Conservation (phyloP, 2,888 invertebrate genomes). For the Drosophila subsilvestris region DNA sequence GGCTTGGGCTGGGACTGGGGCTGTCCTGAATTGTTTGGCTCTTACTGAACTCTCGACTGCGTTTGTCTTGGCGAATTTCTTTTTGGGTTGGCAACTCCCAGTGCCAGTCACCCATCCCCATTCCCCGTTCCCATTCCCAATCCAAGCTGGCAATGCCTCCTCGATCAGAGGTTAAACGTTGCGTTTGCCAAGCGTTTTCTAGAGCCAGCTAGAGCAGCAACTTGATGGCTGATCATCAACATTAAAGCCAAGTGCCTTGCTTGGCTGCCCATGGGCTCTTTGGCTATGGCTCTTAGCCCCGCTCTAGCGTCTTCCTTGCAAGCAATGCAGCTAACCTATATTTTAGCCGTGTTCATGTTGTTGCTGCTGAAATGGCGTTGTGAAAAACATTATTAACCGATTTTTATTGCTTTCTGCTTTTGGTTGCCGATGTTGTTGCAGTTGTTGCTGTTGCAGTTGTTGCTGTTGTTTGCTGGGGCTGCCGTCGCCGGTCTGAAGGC, state of each 20-base stretch:
- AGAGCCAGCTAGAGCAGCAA: slow-evolving; percentile 20
- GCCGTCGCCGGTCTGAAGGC: slow-evolving; percentile 52
- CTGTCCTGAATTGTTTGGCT: too few species aligned
- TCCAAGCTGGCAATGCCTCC: slow-evolving; percentile 54
- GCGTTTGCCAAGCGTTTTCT: slow-evolving; percentile 50
- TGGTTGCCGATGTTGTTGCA: slow-evolving; percentile 28
- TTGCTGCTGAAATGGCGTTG: slow-evolving; percentile 73
- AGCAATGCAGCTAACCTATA: slow-evolving; percentile 76
- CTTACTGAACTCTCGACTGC: slow-evolving; percentile 8
- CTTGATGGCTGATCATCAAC: slow-evolving; percentile 59
- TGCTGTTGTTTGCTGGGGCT: slow-evolving; percentile 10
- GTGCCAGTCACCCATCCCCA: background rate
- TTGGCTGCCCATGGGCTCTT: slow-evolving; percentile 22
- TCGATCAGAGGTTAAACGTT: slow-evolving; percentile 73
- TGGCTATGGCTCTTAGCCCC: slow-evolving; percentile 9
- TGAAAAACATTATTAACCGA: slow-evolving; percentile 81
- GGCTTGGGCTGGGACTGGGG: too few species aligned
- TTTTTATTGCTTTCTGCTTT: slow-evolving; percentile 71
- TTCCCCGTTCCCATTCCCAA: slow-evolving; percentile 9
- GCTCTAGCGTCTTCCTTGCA: slow-evolving; percentile 1
- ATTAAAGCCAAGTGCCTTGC: slow-evolving; percentile 49
- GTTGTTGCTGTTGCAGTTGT: slow-evolving; percentile 9
- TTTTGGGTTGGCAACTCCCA: slow-evolving; percentile 17
- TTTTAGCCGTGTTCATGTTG: slow-evolving; percentile 60
- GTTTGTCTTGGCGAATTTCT: slow-evolving; percentile 27